phyloP scores from a whole-genome alignment of 1,140 invertebrate genomes.

The Trichogramma pretiosum region DNA sequence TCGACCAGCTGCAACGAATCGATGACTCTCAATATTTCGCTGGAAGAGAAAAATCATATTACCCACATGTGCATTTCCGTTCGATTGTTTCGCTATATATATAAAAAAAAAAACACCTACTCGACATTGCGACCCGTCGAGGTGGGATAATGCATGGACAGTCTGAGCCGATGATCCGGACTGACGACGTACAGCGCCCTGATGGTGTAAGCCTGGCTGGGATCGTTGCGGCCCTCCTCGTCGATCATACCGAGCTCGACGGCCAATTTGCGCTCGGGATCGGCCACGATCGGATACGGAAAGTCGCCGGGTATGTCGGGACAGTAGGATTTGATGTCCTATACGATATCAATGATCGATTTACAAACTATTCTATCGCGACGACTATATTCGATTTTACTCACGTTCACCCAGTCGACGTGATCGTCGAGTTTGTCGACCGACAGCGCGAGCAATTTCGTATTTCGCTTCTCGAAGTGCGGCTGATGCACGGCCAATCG shows the following conservation, averaged over 20 bases:
- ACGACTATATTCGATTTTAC: slow-evolving; percentile 10
- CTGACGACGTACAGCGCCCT: slow-evolving; percentile 82
- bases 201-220: slow-evolving; percentile 65
- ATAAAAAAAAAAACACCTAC: slow-evolving; percentile 51
- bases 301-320: slow-evolving; percentile 59
- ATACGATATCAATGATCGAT: background rate
- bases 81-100: background rate
- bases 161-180: slow-evolving; percentile 73
- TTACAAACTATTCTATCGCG: background rate
- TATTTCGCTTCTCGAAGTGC: slow-evolving; percentile 69
- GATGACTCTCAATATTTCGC: slow-evolving; percentile 80
- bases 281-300: slow-evolving; percentile 82
- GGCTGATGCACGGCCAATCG: slow-evolving; percentile 63
- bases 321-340: slow-evolving; percentile 72
- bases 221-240: slow-evolving; percentile 50
- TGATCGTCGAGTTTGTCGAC: slow-evolving; percentile 74
- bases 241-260: slow-evolving; percentile 80
- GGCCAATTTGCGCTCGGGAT: slow-evolving; percentile 67
- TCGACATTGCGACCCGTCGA: slow-evolving; percentile 87
- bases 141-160: slow-evolving; percentile 83
- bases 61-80: no score
- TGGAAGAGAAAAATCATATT: slow-evolving; percentile 48
- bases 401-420: slow-evolving; percentile 68
- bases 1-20: slow-evolving; percentile 82
- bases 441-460: slow-evolving; percentile 81